Percentiles rank a stretch among this genome's conserved stretches.
Evolutionary conservation across 2,113 vertebrate species (phyloP).

Genomic region (Casuarius casuarius): DNA sequence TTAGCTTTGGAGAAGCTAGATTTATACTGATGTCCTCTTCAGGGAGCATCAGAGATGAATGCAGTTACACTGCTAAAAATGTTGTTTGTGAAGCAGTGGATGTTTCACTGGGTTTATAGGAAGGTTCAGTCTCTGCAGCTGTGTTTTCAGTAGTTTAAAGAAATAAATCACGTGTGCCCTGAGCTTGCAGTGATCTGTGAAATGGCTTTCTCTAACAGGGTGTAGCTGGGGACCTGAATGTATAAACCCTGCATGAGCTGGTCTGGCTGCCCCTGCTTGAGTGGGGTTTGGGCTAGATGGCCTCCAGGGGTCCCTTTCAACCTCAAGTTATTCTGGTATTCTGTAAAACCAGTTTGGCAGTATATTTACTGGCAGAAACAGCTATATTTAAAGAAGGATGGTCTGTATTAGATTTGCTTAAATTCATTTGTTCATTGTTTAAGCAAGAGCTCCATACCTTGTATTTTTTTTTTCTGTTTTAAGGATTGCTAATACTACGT

Average conservation of each 20-base stretch:
- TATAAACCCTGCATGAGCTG: not conserved
- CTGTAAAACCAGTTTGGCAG: not conserved
- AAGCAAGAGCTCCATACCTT: not conserved
- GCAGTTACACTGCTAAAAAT: not conserved
- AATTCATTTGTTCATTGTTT: not conserved
- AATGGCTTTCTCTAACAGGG: not conserved
- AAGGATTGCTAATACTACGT: not conserved
- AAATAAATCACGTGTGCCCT: not conserved
- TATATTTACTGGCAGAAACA: not conserved
- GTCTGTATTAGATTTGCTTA: not conserved
- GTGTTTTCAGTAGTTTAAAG: not conserved
- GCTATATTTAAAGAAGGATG: not conserved
- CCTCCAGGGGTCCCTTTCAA: not conserved
- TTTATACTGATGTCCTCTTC: not conserved
- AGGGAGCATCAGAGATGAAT: not conserved
- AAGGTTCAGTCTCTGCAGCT: not conserved
- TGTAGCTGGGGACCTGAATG: not conserved
- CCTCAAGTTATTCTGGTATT: not conserved
- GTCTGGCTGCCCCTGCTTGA: fast-evolving
- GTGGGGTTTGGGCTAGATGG: not conserved
- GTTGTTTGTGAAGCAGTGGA: not conserved
- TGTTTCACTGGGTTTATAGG: not conserved
- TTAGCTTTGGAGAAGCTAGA: not conserved
- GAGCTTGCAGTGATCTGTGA: not conserved
- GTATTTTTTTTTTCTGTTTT: not conserved